Base-by-base conservation (phyloP, 2,888 invertebrate genomes). In the Mimas tiliae region DNA sequence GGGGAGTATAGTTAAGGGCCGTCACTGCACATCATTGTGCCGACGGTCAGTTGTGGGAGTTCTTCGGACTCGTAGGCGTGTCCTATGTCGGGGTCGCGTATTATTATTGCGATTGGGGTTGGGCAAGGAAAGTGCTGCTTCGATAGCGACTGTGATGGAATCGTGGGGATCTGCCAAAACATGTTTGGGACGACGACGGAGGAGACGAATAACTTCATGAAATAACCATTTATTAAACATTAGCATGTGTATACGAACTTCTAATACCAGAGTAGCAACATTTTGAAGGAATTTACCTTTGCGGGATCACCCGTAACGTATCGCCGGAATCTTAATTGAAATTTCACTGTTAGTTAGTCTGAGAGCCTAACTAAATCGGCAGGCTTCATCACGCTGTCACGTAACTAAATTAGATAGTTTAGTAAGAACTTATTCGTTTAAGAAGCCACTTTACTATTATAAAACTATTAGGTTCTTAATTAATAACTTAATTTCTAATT, bases 401-500 rank as follows among this genome's bases (percentile, higher is more conserved):
- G 38, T 11, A 19, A n/a, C 38, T 42, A 47, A 48, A 11, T 48
- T 48, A n/a, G 33, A 45, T 47, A 63, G 33, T 63, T 48, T 16
- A 48, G 62, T 45, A 50, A 51, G 42, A 58, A 52, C n/a, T 50
- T 58, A 65, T 47, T 68, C 65, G 64, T 52, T 62, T 62, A 9
- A 58, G 19, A 27, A 48, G 14, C 8, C 48, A 14, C 34, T 45
- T 38, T 38, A 7, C 9, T 34, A 38, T 7, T 45, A 11, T 45
- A 1, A 12, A 45, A 12, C 45, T 45, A 14, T 48, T 53, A n/a
- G n/a, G n/a, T 53, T 33, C 27, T 1, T 52, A 12, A 14, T 47
- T 47, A n/a, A n/a, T n/a, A 27, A 27, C 27, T 27, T 3, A 27
- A 27, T 27, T 27, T 27, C 27, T 27, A 27, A 27, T 27, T 27